These are phyloP conservation scores for Catharus bicknelli DNA, from an alignment of 2,113 vertebrate species.

Conservation along the genomic window DNA sequence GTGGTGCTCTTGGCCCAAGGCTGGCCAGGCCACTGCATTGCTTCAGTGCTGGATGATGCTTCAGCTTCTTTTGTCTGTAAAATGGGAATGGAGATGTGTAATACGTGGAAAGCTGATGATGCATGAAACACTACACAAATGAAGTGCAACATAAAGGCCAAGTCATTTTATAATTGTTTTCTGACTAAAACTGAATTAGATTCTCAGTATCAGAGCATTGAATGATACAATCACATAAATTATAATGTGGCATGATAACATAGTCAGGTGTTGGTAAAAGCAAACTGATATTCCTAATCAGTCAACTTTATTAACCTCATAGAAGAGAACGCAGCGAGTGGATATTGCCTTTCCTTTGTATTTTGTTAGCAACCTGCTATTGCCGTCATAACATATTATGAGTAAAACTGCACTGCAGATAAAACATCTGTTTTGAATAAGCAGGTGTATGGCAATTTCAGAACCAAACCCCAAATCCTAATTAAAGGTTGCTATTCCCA, in stretches of 20 bases:
- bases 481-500: slow-evolving; percentile 59
- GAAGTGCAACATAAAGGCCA: slow-evolving; percentile 42
- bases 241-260: slow-evolving; percentile 35
- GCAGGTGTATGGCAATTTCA: slow-evolving; percentile 63
- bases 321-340: slow-evolving; percentile 17
- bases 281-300: slow-evolving; percentile 61
- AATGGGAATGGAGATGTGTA: not conserved
- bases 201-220: slow-evolving; percentile 6
- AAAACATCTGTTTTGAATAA: slow-evolving; percentile 68
- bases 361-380: slow-evolving; percentile 64
- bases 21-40: not conserved
- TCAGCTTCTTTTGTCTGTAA: slow-evolving; percentile 11
- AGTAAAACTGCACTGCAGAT: slow-evolving; percentile 60
- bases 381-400: slow-evolving; percentile 63
- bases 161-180: slow-evolving; percentile 56
- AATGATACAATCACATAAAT: slow-evolving; percentile 47
- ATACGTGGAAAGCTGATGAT: not conserved
- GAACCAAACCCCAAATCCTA: slow-evolving; percentile 56
- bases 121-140: slow-evolving; percentile 33
- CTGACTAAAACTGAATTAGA: slow-evolving; percentile 55
- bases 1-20: not conserved
- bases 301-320: slow-evolving; percentile 68
- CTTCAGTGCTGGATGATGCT: not conserved
- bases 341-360: slow-evolving; percentile 62
- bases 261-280: slow-evolving; percentile 47